Evolutionary conservation across 1,140 invertebrate species (phyloP).

Genomic region (Pogonomyrmex californicus): DNA sequence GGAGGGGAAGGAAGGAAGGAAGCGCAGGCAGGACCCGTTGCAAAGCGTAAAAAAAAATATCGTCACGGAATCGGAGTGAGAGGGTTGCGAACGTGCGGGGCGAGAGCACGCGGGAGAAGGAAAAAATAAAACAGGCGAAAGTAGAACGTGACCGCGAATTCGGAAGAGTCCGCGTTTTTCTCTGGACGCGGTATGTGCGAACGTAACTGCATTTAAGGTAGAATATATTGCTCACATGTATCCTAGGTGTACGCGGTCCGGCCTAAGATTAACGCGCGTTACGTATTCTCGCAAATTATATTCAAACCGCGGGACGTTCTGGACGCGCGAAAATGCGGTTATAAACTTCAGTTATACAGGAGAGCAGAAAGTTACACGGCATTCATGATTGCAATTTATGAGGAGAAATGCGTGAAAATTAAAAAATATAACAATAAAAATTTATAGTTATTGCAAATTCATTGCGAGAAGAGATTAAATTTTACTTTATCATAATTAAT

Average conservation of each 20-base stretch:
- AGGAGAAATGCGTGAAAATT: slow-evolving; percentile 1
- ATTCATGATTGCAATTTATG: slow-evolving; percentile 39
- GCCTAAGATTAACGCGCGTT: slow-evolving; percentile 62
- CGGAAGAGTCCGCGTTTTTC: slow-evolving; percentile 51
- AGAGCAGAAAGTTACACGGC: slow-evolving; percentile 17
- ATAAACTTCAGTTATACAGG: slow-evolving; percentile 31
- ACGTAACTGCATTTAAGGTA: slow-evolving; percentile 61
- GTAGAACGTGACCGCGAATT: slow-evolving; percentile 68
- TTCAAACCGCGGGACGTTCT: slow-evolving; percentile 36
- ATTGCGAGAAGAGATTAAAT: not conserved
- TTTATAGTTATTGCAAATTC: not conserved
- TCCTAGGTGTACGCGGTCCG: slow-evolving; percentile 38
- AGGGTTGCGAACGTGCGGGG: slow-evolving; percentile 16
- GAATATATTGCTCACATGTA: slow-evolving; percentile 50
- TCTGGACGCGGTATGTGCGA: slow-evolving; percentile 46
- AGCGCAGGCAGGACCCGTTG: slow-evolving; percentile 50
- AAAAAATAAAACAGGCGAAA: slow-evolving; percentile 40
- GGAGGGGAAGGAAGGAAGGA: slow-evolving; percentile 68
- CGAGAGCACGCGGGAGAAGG: slow-evolving; percentile 24
- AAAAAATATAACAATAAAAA: not conserved
- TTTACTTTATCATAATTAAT: not conserved
- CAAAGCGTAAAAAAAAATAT: slow-evolving; percentile 68
- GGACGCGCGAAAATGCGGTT: slow-evolving; percentile 43
- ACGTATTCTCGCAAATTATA: slow-evolving; percentile 60
- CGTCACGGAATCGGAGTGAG: slow-evolving; percentile 66